These are phyloP conservation scores for Anolis sagrei DNA, from an alignment of 2,113 vertebrate genomes.

Conservation along the genomic window DNA sequence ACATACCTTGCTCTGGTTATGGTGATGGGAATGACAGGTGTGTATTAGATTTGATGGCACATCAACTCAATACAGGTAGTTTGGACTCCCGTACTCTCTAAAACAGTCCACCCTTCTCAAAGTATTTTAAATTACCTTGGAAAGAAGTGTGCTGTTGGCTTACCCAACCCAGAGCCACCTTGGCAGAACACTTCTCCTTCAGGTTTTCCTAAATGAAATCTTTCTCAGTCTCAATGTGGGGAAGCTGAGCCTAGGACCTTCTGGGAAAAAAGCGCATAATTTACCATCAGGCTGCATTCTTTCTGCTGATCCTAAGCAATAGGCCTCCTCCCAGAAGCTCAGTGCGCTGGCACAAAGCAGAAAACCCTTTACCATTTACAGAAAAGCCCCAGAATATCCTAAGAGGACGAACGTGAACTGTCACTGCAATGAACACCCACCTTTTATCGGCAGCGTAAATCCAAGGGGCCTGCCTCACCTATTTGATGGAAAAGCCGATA, in stretches of 20 bases:
- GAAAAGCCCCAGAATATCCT: not conserved
- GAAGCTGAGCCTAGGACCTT: not conserved
- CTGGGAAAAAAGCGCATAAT: not conserved
- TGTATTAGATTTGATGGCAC: no score
- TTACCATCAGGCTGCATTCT: no score
- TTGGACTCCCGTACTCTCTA: no score
- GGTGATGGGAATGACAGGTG: no score
- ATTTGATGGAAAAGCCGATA: not conserved
- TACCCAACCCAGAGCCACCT: not conserved
- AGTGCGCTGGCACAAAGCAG: no score
- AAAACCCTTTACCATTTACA: not conserved
- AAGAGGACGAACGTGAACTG: not conserved
- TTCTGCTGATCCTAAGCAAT: not conserved
- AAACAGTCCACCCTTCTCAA: no score
- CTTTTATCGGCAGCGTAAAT: not conserved
- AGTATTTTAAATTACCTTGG: no score
- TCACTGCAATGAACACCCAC: not conserved
- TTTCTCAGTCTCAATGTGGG: not conserved
- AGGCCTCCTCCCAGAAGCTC: not conserved
- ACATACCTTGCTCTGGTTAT: no score
- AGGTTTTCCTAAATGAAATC: not conserved
- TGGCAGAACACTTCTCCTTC: not conserved
- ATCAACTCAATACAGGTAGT: no score
- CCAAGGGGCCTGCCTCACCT: not conserved
- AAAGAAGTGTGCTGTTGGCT: no score